phyloP scores from a whole-genome alignment of 2,113 vertebrate genomes.

The Scatophagus argus region DNA sequence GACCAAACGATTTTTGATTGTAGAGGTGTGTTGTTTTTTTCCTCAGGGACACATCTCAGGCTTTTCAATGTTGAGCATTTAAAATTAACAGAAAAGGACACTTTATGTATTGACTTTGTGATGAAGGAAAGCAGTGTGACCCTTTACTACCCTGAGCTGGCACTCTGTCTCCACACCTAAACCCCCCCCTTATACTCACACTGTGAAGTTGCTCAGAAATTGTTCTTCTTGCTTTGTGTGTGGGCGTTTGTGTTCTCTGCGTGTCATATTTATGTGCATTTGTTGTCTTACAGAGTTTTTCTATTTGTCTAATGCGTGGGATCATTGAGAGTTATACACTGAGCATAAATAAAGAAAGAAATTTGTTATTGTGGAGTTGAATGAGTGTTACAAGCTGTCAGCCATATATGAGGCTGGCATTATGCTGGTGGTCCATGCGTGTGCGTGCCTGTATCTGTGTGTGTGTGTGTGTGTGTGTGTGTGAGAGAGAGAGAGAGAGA shows the following conservation, averaged over 20 bases:
- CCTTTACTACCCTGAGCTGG: constrained; percentile 13
- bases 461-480: constrained; percentile 23
- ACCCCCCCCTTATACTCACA: constrained; percentile 6
- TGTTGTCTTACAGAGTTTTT: not conserved
- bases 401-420: not conserved
- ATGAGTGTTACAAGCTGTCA: not conserved
- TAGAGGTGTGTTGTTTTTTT: constrained; percentile 51
- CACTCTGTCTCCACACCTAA: constrained; percentile 12
- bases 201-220: constrained; percentile 34
- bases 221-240: constrained; percentile 5
- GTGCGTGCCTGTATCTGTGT: constrained; percentile 21
- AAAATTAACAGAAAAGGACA: constrained; percentile 16
- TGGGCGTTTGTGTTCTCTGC: not conserved
- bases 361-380: not conserved
- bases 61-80: constrained; percentile 2
- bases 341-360: constrained; percentile 13
- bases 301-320: constrained; percentile 6
- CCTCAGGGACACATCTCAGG: constrained; percentile 38
- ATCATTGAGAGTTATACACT: constrained; percentile 1
- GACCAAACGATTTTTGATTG: constrained; percentile 13
- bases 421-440: constrained; percentile 14
- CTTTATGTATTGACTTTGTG: constrained; percentile 41
- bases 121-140: constrained; percentile 1
- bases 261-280: constrained; percentile 35
- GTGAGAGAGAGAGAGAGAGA: constrained; percentile 23